Conservation (phyloP, 2,113 vertebrate species). For the Campylomormyrus tamandua region DNA sequence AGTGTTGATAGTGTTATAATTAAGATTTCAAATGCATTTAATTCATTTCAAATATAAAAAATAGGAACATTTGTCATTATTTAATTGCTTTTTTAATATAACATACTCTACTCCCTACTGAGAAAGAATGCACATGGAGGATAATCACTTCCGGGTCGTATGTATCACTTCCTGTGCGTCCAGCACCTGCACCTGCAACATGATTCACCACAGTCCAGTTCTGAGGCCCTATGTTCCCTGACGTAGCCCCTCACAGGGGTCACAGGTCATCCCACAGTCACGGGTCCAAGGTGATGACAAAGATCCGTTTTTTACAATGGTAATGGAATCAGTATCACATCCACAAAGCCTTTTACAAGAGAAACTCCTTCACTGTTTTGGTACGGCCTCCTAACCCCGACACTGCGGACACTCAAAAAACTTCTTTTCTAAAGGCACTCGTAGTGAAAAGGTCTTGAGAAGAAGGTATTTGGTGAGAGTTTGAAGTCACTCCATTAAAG, state of each 20-base stretch:
- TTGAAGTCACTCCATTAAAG: background rate
- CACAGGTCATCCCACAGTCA: background rate
- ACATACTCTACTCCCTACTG: background rate
- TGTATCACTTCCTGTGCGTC: background rate
- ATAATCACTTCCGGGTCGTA: background rate
- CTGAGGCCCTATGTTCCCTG: background rate
- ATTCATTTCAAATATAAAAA: background rate
- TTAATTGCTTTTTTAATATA: background rate
- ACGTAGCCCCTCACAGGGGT: background rate
- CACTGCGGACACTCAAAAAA: background rate
- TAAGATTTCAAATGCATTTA: constrained; percentile 1
- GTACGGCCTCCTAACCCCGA: background rate
- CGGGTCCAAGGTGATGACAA: background rate
- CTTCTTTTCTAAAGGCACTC: background rate
- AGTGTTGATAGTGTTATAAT: constrained; percentile 6
- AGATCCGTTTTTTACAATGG: background rate
- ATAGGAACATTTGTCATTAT: background rate
- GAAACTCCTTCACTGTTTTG: background rate
- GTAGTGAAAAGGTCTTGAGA: background rate
- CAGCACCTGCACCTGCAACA: background rate
- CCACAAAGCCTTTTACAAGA: too few relatives aligned
- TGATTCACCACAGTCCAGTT: background rate
- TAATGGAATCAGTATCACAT: background rate
- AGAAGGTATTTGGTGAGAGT: background rate
- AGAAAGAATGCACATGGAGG: background rate